Conservation (phyloP, 2,888 invertebrate genomes). For the Xylota sylvarum region DNA sequence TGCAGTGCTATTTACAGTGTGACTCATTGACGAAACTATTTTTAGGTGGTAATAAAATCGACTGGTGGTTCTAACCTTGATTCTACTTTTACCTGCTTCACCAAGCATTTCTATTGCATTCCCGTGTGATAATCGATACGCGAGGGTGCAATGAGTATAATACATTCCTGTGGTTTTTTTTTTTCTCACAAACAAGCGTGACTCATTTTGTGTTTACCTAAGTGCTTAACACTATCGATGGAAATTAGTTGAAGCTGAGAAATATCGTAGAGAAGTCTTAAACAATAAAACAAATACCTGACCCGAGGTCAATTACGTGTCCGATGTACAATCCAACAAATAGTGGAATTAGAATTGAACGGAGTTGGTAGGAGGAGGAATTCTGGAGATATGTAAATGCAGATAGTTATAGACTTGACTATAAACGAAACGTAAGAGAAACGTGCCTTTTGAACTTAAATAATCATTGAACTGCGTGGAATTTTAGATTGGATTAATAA, state of each 20-base stretch:
- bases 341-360: neutral
- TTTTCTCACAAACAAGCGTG: conserved; percentile 7
- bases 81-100: conserved; percentile 54
- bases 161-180: conserved; percentile 21
- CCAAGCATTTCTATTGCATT: conserved; percentile 38
- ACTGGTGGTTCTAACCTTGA: conserved; percentile 56
- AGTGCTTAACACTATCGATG: conserved; percentile 10
- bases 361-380: neutral
- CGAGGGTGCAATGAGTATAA: conserved; percentile 3
- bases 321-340: conserved; percentile 8
- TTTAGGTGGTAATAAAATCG: conserved; percentile 15
- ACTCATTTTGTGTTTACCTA: conserved; percentile 14
- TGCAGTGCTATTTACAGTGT: conserved; percentile 36
- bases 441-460: neutral
- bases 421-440: too few relatives aligned
- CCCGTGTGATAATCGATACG: conserved; percentile 45
- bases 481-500: neutral
- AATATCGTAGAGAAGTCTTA: neutral
- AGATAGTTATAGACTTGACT: neutral
- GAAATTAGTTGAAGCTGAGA: conserved; percentile 10
- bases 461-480: neutral
- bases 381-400: neutral
- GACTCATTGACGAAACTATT: conserved; percentile 51
- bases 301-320: conserved; percentile 14
- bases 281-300: conserved; percentile 20